Evolutionary conservation across 37 sponge, comb jelly and placozoan genomes (phyloP), one percentile per base, ranked within the genome.

Genomic region (Agelas oroides): DNA sequence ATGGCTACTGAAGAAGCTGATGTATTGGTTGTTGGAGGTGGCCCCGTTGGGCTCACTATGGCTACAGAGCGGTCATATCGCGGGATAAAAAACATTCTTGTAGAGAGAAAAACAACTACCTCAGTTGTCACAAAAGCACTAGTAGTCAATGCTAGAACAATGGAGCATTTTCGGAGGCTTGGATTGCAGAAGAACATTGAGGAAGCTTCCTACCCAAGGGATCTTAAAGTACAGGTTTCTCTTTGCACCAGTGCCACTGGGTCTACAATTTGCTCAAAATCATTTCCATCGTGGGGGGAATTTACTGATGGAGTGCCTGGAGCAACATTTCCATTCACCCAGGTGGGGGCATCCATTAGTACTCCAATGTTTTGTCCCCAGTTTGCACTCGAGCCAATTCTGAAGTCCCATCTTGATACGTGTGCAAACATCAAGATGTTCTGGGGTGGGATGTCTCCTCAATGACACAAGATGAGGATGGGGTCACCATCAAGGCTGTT

Each of bases 121-220:
- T 75, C 93, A 6, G 59, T 59, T 17, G 13, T 81, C 0, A 84
- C 95, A 0, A 90, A 88, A 63, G 89, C 92, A 1, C 35, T 87
- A 0, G 53, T 65, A 39, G 21, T 91, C 27, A 88, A 78, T 37
- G 52, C 63, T 65, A 66, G 95, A 5, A 74, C 86, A 2, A 91
- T 94, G 91, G 95, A 94, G 61, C 91, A 91, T 31, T 91, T 88
- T 21, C 85, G 89, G 5, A 88, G 83, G 34, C 1, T 94, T 6
- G 91, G 91, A 15, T 31, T 94, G 23, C 77, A 87, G 31, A 59
- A 88, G n/a, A 41, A 30, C 13, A 57, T 92, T 3, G 81, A 85
- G 21, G 57, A 81, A 0, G 70, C 46, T 1, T 67, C 93, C 19
- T 88, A 76, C 41, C 89, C 93, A n/a, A 72, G 72, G 25, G 86